These are phyloP conservation scores for Galagoides demidoff DNA, from an alignment of 2,797 vertebrate species.

Conservation along the genomic window DNA sequence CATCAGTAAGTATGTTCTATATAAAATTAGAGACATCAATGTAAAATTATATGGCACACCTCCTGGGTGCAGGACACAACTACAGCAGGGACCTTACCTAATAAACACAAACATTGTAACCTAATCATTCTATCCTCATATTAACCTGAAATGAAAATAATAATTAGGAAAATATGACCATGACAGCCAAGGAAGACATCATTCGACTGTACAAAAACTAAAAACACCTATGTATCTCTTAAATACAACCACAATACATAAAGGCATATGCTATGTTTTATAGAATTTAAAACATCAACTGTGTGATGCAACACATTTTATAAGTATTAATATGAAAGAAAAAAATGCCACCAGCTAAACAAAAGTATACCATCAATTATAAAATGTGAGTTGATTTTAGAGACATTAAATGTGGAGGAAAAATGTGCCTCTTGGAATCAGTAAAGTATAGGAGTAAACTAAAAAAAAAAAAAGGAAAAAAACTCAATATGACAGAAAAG, in stretches of 20 bases:
- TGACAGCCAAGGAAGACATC: neutral
- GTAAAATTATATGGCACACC: too few species aligned
- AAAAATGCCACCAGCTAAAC: constrained; percentile 21
- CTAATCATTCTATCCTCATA: too few species aligned
- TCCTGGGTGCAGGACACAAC: too few species aligned
- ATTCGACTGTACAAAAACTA: neutral
- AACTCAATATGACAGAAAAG: neutral
- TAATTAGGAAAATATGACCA: constrained; percentile 22
- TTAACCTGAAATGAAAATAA: too few species aligned
- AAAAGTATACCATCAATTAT: neutral
- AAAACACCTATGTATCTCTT: neutral
- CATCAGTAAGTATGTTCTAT: neutral
- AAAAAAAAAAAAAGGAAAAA: neutral
- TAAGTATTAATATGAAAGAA: constrained; percentile 17
- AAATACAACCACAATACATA: neutral
- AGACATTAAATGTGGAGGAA: constrained; percentile 10
- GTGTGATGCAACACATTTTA: neutral
- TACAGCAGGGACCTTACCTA: too few species aligned
- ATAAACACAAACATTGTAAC: too few species aligned
- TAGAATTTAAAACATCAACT: neutral
- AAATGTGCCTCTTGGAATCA: neutral
- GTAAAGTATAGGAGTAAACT: constrained; percentile 27
- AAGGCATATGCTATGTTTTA: neutral
- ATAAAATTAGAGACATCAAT: constrained; percentile 35
- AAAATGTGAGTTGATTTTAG: constrained; percentile 53